Evolutionary conservation across 2,113 vertebrate genomes (phyloP).

Genomic region (Crocuta crocuta): DNA sequence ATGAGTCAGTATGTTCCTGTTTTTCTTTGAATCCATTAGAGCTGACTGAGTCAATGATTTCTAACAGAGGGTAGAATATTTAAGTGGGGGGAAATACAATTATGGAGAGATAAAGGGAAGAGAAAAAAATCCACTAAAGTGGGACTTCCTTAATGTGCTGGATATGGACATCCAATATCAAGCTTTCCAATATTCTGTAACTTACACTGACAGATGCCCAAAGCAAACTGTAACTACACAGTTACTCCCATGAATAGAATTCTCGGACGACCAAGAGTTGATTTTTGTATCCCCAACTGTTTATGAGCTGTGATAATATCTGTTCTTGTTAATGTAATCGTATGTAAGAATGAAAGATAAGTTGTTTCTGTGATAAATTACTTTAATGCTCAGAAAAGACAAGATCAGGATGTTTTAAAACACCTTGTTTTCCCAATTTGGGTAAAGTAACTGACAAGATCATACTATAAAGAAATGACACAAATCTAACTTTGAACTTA

Average conservation of each 20-base stretch:
- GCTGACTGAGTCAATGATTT: neutral
- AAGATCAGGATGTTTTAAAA: neutral
- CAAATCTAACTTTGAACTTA: neutral
- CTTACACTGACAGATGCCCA: neutral
- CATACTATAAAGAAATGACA: slow-evolving; percentile 3
- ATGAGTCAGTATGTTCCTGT: neutral
- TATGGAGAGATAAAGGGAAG: neutral
- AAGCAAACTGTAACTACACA: neutral
- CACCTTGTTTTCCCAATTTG: neutral
- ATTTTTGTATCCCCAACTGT: neutral
- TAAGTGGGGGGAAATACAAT: neutral
- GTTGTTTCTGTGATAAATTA: slow-evolving; percentile 9
- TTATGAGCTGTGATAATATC: neutral
- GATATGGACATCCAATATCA: neutral
- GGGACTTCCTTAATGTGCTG: neutral
- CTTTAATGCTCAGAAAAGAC: neutral
- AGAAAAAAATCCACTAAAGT: neutral
- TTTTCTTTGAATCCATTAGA: neutral
- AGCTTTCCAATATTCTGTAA: neutral
- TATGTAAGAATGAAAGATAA: neutral
- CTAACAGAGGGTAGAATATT: neutral
- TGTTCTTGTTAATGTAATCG: neutral
- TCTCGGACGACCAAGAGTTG: neutral
- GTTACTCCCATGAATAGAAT: neutral
- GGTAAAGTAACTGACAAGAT: neutral